A percentile compares a stretch with the other conserved stretches of the same genome.
Conservation (phyloP, 2,797 vertebrate species). For the Spondyliosoma cantharus region DNA sequence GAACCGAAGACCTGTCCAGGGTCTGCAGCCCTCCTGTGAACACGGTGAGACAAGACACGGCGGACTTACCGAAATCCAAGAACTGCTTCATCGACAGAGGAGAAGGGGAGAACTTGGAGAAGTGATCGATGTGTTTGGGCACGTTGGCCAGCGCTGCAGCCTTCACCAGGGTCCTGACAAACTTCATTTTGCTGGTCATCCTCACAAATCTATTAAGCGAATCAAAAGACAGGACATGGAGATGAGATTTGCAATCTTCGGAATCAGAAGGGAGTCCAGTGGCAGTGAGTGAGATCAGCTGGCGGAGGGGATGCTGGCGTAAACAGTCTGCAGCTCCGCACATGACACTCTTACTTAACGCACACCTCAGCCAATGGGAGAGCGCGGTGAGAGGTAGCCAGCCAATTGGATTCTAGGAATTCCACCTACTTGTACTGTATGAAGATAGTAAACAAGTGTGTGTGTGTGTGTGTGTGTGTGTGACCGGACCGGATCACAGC, state of each 20-base stretch:
- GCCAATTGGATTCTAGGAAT: constrained; percentile 3
- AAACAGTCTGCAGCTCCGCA: not conserved
- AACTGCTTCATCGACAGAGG: constrained; percentile 92
- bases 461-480: not conserved
- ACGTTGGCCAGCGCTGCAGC: constrained; percentile 50
- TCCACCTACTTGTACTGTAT: not conserved
- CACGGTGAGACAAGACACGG: not conserved
- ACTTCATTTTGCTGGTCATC: constrained; percentile 47
- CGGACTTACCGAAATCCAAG: constrained; percentile 85
- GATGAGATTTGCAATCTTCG: rapidly evolving
- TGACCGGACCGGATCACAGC: not conserved
- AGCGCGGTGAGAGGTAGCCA: not conserved
- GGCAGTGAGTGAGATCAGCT: not conserved
- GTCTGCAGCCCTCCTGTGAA: too few relatives aligned
- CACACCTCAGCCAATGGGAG: constrained; percentile 37
- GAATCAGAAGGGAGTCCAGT: too few relatives aligned
- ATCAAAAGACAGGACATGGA: not conserved
- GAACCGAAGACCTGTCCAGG: not conserved
- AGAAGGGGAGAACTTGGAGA: constrained; percentile 89
- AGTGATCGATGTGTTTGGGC: constrained; percentile 87
- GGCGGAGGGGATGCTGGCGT: rapidly evolving
- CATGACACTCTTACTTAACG: not conserved
- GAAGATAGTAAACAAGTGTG: constrained; percentile 37
- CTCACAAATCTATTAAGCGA: not conserved
- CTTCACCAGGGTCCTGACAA: constrained; percentile 45